These are phyloP conservation scores for Ptychoptera contaminata DNA, from an alignment of 2,888 invertebrate species.

Conservation along the genomic window DNA sequence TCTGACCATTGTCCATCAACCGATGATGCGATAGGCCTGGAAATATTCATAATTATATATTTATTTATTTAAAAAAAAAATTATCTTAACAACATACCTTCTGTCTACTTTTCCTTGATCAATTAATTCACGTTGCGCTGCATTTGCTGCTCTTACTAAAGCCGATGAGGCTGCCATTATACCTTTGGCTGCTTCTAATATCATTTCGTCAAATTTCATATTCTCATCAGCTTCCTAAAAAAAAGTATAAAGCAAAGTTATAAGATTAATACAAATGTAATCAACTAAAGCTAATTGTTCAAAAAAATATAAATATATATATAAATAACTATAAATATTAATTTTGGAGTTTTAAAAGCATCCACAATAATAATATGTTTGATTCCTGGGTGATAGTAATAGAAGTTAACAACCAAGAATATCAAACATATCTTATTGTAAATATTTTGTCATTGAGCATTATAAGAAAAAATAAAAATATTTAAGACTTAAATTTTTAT, in stretches of 20 bases:
- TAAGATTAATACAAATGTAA: neutral
- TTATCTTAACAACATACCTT: slow-evolving; percentile 22
- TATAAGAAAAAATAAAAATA: neutral
- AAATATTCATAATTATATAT: neutral
- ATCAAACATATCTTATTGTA: slow-evolving; percentile 99
- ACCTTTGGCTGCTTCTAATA: slow-evolving; percentile 92
- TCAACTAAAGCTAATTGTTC: neutral
- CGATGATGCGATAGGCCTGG: slow-evolving; percentile 56
- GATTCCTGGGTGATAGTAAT: slow-evolving; percentile 88
- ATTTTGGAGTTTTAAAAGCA: no score
- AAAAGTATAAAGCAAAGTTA: slow-evolving; percentile 11
- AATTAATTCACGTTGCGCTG: slow-evolving; percentile 91
- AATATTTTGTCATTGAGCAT: slow-evolving; percentile 12
- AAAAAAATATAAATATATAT: neutral
- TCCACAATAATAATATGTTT: slow-evolving; percentile 94
- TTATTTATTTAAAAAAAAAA: neutral
- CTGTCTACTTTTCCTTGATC: slow-evolving; percentile 78
- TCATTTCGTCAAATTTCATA: slow-evolving; percentile 98
- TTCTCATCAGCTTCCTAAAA: slow-evolving; percentile 77
- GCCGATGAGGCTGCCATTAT: slow-evolving; percentile 96
- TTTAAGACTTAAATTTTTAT: neutral
- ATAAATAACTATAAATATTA: no score
- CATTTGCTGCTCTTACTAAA: slow-evolving; percentile 88
- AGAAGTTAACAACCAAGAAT: slow-evolving; percentile 96
- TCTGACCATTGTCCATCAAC: slow-evolving; percentile 98